Evolutionary conservation across 2,797 vertebrate genomes (phyloP), one percentile per base, ranked within the genome.

Genomic region (Schizopygopsis pylzovi): DNA sequence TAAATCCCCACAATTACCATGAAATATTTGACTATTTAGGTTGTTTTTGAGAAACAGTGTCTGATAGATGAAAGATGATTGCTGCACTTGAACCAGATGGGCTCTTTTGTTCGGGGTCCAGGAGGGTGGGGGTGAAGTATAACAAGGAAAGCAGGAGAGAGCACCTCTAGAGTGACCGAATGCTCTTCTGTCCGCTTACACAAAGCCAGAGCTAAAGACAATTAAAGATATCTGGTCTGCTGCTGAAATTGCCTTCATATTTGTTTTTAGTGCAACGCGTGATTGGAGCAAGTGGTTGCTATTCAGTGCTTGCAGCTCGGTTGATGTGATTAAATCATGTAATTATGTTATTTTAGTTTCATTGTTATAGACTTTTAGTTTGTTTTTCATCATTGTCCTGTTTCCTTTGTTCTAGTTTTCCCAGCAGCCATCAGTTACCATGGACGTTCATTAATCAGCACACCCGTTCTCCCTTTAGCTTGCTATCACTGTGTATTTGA

Each of bases 1-100:
- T 61, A 79, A 79, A 79, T 72, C 37, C 28, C 39, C 12, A 61
- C 52, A 79, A 79, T 79, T 71, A 85, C 25, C 76, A 85, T 71
- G 41, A n/a, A 67, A 79, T 71, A 59, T 79, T 79, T 71, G 20
- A 79, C 13, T 79, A 22, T 70, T 77, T 41, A 28, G 16, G 22
- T 65, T 59, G n/a, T 71, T 73, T 81, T 37, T 47, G 25, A 61
- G 22, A 81, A 85, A 72, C 37, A 72, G 8, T 12, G 16, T 1
- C 11, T 70, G 65, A 70, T 85, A 79, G 39, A 79, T 59, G 59
- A 67, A 84, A 54, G 45, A 15, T 76, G 45, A 77, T 52, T 76
- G 52, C 13, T 43, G 63, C 83, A 41, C 75, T 79, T 68, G 5
- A 83, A 83, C 28, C 71, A 28, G 56, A 79, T 68, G 33, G 16